Conservation (phyloP, 1,140 invertebrate species). For the Drosophila pruinosa region DNA sequence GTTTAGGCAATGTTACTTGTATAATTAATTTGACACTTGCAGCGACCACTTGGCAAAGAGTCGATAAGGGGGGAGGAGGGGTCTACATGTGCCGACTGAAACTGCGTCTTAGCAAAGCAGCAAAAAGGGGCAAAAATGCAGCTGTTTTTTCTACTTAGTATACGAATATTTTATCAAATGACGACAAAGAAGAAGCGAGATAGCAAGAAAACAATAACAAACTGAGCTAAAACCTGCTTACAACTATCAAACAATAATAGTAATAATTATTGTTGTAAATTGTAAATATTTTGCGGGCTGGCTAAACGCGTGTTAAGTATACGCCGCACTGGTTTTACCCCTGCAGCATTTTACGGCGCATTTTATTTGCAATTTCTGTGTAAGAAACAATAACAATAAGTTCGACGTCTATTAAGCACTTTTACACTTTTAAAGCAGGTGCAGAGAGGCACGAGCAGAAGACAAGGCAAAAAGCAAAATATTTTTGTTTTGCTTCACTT, state of each 20-base stretch:
- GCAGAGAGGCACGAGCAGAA: not conserved
- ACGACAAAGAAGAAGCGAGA: constrained; percentile 24
- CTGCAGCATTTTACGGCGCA: constrained; percentile 42
- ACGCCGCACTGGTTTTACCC: constrained; percentile 39
- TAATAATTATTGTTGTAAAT: constrained; percentile 1
- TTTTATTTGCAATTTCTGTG: constrained; percentile 53
- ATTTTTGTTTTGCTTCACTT: constrained; percentile 44
- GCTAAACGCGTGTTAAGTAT: constrained; percentile 64
- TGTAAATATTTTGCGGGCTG: constrained; percentile 32
- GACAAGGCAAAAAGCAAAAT: constrained; percentile 16
- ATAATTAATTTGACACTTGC: constrained; percentile 74
- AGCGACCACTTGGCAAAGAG: constrained; percentile 15
- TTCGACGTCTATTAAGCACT: no score
- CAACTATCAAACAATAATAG: not conserved
- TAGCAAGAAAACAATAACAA: constrained; percentile 26
- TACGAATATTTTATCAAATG: constrained; percentile 19
- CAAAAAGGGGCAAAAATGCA: constrained; percentile 20
- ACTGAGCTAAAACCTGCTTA: not conserved
- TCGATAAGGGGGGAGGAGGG: not conserved
- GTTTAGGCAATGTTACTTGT: constrained; percentile 47
- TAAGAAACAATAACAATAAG: constrained; percentile 36
- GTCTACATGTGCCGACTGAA: constrained; percentile 21
- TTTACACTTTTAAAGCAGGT: constrained; percentile 4
- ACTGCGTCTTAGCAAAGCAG: constrained; percentile 38
- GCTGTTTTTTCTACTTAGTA: constrained; percentile 18